These are phyloP conservation scores for Petrocephalus zakoni DNA, from an alignment of 2,113 vertebrate genomes.

Conservation along the genomic window DNA sequence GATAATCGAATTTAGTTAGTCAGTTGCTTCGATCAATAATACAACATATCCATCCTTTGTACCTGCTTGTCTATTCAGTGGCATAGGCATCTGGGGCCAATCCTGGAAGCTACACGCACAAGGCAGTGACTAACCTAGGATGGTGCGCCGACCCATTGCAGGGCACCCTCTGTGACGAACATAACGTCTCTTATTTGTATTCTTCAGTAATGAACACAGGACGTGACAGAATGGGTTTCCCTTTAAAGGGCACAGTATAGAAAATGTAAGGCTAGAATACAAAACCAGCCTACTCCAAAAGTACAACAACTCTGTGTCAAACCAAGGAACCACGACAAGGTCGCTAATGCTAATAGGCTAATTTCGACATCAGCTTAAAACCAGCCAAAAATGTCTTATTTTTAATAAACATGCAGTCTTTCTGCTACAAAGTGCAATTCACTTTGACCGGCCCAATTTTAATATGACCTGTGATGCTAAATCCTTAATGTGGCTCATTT, in stretches of 20 bases:
- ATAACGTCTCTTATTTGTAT: neutral
- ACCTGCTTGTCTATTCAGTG: neutral
- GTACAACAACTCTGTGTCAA: neutral
- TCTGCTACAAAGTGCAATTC: neutral
- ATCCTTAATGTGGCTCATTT: neutral
- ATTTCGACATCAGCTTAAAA: neutral
- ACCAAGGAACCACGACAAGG: neutral
- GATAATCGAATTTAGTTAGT: neutral
- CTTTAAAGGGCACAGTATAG: neutral
- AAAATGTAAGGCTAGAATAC: neutral
- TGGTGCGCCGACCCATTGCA: neutral
- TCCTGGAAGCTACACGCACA: neutral
- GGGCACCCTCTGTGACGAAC: neutral
- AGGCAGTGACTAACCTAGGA: neutral
- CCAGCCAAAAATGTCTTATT: neutral
- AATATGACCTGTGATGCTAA: neutral
- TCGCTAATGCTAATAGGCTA: neutral
- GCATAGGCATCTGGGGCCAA: neutral
- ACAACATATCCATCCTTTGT: neutral
- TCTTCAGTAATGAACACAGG: neutral
- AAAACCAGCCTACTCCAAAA: neutral
- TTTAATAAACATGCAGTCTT: neutral
- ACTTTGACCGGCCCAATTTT: neutral
- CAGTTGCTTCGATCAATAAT: neutral
- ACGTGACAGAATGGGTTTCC: neutral